These are phyloP conservation scores for Thyatira batis DNA, from an alignment of 2,888 invertebrate genomes.

Conservation along the genomic window DNA sequence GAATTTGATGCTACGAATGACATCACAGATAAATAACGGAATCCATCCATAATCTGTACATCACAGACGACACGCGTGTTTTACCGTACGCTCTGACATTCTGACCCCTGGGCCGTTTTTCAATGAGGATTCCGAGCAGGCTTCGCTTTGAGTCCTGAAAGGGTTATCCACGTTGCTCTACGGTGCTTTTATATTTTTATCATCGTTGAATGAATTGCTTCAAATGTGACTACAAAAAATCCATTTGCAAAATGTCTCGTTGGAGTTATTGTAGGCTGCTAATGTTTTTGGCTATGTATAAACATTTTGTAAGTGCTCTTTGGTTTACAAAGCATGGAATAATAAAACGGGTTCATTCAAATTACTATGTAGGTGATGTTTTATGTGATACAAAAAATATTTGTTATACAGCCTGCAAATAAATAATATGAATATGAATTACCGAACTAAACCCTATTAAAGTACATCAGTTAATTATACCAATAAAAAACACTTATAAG, in stretches of 20 bases:
- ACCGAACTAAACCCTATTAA: too few relatives aligned
- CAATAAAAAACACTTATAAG: too few relatives aligned
- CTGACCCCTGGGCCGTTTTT: constrained; percentile 66
- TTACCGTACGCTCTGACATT: constrained; percentile 54
- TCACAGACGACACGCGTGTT: constrained; percentile 41
- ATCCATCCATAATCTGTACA: constrained; percentile 36
- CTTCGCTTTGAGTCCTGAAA: constrained; percentile 64
- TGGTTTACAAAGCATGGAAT: background rate
- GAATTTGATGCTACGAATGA: background rate
- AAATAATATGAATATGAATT: too few relatives aligned
- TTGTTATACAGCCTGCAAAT: too few relatives aligned
- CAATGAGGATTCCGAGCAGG: constrained; percentile 59
- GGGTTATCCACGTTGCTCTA: constrained; percentile 66
- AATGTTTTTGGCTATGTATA: constrained; percentile 14
- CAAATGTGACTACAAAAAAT: constrained; percentile 61
- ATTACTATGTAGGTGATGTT: background rate
- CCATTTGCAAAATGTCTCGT: constrained; percentile 55
- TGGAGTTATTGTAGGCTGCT: constrained; percentile 25
- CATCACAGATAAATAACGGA: constrained; percentile 4
- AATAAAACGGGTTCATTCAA: background rate
- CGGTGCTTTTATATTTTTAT: constrained; percentile 69
- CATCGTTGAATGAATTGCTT: constrained; percentile 64
- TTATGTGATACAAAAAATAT: too few relatives aligned
- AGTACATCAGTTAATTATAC: too few relatives aligned
- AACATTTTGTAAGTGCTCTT: background rate